Percentiles rank a stretch among this genome's conserved stretches.
phyloP scores from a whole-genome alignment of 2,113 vertebrate species.

The Excalfactoria chinensis region DNA sequence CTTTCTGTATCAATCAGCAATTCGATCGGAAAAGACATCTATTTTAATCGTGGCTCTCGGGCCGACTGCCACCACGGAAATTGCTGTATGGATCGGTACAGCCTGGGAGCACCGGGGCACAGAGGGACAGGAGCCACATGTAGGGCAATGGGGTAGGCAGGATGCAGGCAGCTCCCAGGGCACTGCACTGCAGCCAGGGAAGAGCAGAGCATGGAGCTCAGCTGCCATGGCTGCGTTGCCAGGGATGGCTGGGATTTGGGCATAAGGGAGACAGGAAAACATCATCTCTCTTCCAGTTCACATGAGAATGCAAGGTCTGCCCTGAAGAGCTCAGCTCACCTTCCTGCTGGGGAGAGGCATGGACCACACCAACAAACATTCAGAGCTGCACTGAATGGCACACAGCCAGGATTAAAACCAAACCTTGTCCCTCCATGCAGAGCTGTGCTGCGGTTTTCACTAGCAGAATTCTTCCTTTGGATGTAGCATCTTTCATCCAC shows the following conservation, averaged over 20 bases:
- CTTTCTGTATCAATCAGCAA: conserved; percentile 43
- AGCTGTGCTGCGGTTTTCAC: neutral
- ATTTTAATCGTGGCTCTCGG: neutral
- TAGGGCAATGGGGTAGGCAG: neutral
- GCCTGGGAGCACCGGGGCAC: neutral
- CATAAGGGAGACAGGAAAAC: neutral
- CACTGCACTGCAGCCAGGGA: no score
- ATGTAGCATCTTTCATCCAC: neutral
- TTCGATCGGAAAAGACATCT: conserved; percentile 2
- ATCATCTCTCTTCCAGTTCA: neutral
- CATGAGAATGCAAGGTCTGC: neutral
- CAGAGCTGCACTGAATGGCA: neutral
- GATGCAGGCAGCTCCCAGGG: neutral
- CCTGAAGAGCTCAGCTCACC: neutral
- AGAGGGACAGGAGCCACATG: neutral
- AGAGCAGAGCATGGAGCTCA: neutral
- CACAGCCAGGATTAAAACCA: neutral
- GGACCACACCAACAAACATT: neutral
- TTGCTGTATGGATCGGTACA: conserved; percentile 6
- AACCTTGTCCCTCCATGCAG: neutral
- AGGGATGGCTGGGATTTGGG: neutral
- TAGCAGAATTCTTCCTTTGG: neutral
- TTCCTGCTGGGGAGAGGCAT: rapidly evolving
- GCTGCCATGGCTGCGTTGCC: neutral
- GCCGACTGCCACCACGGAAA: conserved; percentile 41